Base-by-base conservation (phyloP, 2,797 vertebrate species). In the Phataginus tricuspis region DNA sequence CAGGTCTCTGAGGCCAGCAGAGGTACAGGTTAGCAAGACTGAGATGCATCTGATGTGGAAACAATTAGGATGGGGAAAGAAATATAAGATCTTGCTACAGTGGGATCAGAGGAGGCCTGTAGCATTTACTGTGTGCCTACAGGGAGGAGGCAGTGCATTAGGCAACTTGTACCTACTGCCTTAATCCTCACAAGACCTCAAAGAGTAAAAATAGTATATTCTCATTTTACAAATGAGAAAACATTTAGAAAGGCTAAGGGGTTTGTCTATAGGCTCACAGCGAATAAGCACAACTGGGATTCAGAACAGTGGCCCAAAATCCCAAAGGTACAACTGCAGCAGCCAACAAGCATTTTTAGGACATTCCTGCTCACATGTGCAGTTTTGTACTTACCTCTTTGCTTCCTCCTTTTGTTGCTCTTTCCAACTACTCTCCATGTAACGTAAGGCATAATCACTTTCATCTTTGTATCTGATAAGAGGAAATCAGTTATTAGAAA, bases 371-470 rank as follows among this genome's bases (percentile, higher is more conserved):
- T 57, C 31, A 21, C 0, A 31, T 21, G 11, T 53, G 19, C 53
- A n/a, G 75, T 27, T 84, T 0, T 77, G 7, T n/a, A 12, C 96
- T 96, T 98, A 99, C 99, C 99, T 99, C 96, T 99, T 99, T 53
- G 99, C 99, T 98, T 99, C 99, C 97, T 99, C 99, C 91, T 99
- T 99, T 98, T 99, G 99, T 96, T 99, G 98, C 75, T 99, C 99
- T 98, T 97, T 99, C 99, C 99, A 99, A 96, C 99, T 99, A 98
- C 99, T 99, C 98, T 99, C 99, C 99, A 99, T 99, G 66, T 99
- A 99, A 97, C 98, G 99, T 97, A 99, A 99, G 98, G 99, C 99
- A 98, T 99, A 99, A 97, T 99, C 99, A 93, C 99, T 99, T 98
- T 99, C 99, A 87, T 99, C 99, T 98, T 98, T 99, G 98, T 99